A percentile compares a stretch with the other conserved stretches of the same genome.
phyloP scores from a whole-genome alignment of 1,140 invertebrate species.

The Chironomus striatipennis region DNA sequence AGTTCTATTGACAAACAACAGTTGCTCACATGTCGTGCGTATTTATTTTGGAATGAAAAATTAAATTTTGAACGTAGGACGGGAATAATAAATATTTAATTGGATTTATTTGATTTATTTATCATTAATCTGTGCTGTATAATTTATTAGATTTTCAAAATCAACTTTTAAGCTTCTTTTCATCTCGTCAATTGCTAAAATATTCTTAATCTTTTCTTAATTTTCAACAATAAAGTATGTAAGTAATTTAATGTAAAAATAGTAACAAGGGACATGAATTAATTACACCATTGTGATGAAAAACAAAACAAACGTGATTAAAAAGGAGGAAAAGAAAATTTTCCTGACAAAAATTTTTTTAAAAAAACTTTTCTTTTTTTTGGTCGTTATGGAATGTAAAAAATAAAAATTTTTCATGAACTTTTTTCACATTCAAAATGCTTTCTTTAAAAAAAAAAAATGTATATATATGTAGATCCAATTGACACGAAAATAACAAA shows the following conservation, averaged over 20 bases:
- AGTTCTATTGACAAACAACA: no score
- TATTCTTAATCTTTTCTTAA: neutral
- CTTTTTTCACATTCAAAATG: neutral
- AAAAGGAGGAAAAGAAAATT: neutral
- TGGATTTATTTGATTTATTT: no score
- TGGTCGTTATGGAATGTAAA: no score
- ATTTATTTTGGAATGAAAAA: no score
- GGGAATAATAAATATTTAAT: neutral
- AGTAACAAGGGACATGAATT: constrained; percentile 12
- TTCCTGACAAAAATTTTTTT: no score
- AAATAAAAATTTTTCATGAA: no score
- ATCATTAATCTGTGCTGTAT: no score
- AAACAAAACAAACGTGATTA: constrained; percentile 4
- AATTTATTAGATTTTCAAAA: neutral
- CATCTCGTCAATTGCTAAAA: neutral
- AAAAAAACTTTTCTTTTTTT: no score
- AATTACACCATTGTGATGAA: neutral
- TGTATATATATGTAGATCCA: neutral
- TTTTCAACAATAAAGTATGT: neutral
- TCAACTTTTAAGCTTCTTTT: neutral
- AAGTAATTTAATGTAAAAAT: neutral
- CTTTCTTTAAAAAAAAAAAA: neutral
- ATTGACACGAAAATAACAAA: constrained; percentile 17
- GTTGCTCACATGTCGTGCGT: no score
- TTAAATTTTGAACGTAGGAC: neutral